Base-by-base conservation (phyloP, 2,113 vertebrate genomes). In the Crocuta crocuta region DNA sequence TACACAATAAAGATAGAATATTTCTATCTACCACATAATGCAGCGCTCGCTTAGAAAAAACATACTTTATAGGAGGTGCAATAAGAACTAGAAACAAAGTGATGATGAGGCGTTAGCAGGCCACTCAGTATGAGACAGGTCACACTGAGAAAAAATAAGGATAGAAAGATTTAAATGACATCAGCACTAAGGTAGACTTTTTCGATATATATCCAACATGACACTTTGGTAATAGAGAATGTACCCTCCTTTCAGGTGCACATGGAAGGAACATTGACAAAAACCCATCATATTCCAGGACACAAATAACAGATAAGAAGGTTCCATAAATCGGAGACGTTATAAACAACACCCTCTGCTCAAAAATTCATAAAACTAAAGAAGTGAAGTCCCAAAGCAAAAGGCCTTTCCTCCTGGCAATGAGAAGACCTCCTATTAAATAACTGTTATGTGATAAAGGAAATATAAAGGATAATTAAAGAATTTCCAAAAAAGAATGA, bases 401-500 rank as follows among this genome's bases (percentile, higher is more conserved):
- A 15, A 55, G 28, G 17, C 1, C 76, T 83, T 73, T 79, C 19
- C 19, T 48, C 43, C 43, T 84, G 33, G n/a, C 91, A 96, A 94
- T 65, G 48, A 73, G 92, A 88, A 85, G 39, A 15, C 9, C 55
- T 73, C 45, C 15, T 78, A 58, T 80, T 89, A 85, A 90, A 78
- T 23, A 83, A 91, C 13, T 68, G 4, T 63, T 70, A 3, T 80
- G 39, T 87, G 39, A 74, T 66, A 87, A 95, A 10, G 45, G 16
- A 95, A 65, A 85, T 50, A 48, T 0, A 88, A 87, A 65, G 4
- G 93, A 58, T 89, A 91, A 74, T 39, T 12, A 88, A 79, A 80
- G 17, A 90, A 63, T 87, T 96, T 91, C 74, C 74, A 35, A 90
- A 88, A 93, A 93, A 65, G 82, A 50, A 71, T 70, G 84, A 61